phyloP scores from a whole-genome alignment of 2,113 vertebrate genomes.

The Colius striatus region DNA sequence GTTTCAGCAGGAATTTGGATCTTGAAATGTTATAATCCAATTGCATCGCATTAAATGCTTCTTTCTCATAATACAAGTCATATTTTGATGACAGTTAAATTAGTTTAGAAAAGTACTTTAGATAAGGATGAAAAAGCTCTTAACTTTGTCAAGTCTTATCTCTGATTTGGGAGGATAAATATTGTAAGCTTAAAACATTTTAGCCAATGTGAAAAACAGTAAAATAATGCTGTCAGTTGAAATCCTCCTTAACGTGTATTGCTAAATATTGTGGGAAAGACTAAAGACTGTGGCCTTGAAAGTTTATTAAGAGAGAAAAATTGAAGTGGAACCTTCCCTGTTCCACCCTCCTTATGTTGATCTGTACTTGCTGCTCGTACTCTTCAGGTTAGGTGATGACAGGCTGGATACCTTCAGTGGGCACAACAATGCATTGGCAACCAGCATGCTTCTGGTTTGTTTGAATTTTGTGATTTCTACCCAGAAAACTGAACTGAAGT shows the following conservation, averaged over 20 bases:
- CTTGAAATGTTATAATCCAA: background rate
- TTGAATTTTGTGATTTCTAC: background rate
- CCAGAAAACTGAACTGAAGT: background rate
- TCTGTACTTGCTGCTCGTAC: background rate
- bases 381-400: background rate
- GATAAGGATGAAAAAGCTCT: background rate
- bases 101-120: background rate
- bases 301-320: background rate
- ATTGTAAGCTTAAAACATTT: background rate
- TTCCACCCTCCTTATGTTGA: background rate
- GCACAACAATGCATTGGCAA: background rate
- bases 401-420: background rate
- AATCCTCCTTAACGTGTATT: background rate
- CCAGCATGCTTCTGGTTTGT: background rate
- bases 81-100: background rate
- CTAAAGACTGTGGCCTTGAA: background rate
- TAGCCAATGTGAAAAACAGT: background rate
- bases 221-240: background rate
- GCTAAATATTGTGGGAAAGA: background rate
- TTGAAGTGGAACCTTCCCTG: background rate
- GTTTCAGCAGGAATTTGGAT: background rate
- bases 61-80: background rate
- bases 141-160: background rate
- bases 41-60: background rate
- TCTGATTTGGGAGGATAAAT: background rate